phyloP scores from a whole-genome alignment of 2,113 vertebrate genomes.

The Indri indri region DNA sequence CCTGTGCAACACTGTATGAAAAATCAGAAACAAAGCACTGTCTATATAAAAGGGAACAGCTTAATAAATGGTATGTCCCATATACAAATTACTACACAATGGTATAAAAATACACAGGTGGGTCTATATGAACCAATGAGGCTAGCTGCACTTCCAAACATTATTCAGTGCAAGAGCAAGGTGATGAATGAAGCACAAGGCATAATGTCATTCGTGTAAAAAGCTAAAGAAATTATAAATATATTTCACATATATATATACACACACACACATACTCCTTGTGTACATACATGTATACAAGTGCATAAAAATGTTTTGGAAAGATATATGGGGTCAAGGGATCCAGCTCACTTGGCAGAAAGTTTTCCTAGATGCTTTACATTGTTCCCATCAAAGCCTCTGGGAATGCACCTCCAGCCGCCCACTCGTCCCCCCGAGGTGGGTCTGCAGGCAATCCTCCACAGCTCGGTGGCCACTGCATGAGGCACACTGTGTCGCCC shows the following conservation, averaged over 20 bases:
- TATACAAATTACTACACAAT: not conserved
- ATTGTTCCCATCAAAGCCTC: not conserved
- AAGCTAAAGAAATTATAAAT: not conserved
- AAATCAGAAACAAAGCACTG: not conserved
- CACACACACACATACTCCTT: not conserved
- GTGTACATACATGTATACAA: not conserved
- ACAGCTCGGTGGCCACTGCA: too few species aligned
- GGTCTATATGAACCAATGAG: not conserved
- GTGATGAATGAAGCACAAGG: not conserved
- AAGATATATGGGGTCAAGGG: not conserved
- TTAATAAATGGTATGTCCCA: not conserved
- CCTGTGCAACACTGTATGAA: not conserved
- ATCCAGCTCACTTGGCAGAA: not conserved
- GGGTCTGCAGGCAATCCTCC: too few species aligned
- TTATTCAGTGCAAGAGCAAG: not conserved
- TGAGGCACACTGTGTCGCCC: too few species aligned
- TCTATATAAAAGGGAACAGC: not conserved
- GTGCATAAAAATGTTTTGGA: not conserved
- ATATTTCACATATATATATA: not conserved
- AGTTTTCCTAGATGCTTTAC: not conserved
- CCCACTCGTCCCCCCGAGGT: rapidly evolving
- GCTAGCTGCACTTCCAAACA: not conserved
- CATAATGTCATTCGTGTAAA: not conserved
- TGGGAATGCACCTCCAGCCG: not conserved
- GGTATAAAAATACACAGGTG: not conserved